Conservation (phyloP, 2,113 vertebrate species). For the Scomber colias region DNA sequence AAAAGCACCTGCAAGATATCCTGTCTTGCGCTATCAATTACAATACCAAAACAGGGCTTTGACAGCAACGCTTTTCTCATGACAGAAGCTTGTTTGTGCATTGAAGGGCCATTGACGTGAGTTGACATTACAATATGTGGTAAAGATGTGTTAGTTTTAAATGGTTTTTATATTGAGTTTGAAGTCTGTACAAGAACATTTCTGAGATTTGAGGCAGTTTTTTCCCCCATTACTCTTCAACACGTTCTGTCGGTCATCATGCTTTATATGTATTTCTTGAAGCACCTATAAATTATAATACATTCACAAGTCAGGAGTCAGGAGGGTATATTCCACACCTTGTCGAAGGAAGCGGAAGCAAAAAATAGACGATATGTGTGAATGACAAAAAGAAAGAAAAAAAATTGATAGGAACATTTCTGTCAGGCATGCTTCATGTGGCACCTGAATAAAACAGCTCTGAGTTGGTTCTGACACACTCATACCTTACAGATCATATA, state of each 20-base stretch:
- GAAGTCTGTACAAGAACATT: background rate
- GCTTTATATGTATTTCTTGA: too few species aligned
- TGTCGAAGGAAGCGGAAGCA: too few species aligned
- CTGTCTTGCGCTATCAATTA: background rate
- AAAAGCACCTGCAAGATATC: background rate
- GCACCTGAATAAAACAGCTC: background rate
- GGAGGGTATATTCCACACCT: too few species aligned
- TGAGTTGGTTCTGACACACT: background rate
- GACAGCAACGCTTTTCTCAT: background rate
- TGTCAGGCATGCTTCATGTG: background rate
- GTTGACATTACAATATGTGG: background rate
- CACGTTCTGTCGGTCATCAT: too few species aligned
- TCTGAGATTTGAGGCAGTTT: background rate
- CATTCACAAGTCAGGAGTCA: too few species aligned
- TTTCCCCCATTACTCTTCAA: too few species aligned
- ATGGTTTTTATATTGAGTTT: background rate
- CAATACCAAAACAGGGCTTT: background rate
- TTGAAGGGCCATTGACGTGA: background rate
- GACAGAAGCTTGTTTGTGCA: constrained; percentile 4
- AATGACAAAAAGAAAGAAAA: background rate
- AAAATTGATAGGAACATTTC: background rate
- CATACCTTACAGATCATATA: background rate
- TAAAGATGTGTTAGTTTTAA: constrained; percentile 1
- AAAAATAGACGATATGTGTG: background rate
- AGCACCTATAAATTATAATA: too few species aligned